Percentiles rank a stretch among this genome's conserved stretches.
phyloP scores from a whole-genome alignment of 2,797 vertebrate genomes.

The Clamator glandarius region DNA sequence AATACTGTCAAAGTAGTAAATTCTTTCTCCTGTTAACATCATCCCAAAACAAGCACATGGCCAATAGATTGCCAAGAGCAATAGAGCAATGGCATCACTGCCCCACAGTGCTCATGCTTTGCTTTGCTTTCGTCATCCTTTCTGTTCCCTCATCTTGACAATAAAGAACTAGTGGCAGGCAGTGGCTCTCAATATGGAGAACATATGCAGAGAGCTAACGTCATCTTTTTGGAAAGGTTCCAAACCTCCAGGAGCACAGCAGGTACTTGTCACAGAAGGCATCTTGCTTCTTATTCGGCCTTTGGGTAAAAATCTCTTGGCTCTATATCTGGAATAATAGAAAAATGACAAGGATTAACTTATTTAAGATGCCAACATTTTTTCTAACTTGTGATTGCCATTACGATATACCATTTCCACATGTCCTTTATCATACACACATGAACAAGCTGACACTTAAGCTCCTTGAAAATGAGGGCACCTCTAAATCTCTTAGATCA shows the following conservation, averaged over 20 bases:
- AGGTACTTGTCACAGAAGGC: not conserved
- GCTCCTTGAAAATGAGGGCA: not conserved
- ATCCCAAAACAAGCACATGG: not conserved
- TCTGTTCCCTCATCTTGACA: not conserved
- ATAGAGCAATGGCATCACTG: not conserved
- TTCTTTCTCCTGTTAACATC: not conserved
- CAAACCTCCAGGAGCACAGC: not conserved
- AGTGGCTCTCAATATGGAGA: not conserved
- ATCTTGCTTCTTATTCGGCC: not conserved
- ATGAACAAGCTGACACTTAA: not conserved
- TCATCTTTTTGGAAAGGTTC: not conserved
- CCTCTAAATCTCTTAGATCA: not conserved
- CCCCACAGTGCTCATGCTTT: not conserved
- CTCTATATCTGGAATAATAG: not conserved
- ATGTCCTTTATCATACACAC: not conserved
- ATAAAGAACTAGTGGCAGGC: not conserved
- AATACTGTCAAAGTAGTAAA: not conserved
- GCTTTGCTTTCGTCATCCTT: not conserved
- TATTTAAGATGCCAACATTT: not conserved
- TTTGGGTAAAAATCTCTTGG: not conserved
- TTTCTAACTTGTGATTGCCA: not conserved
- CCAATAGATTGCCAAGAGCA: not conserved
- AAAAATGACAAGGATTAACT: not conserved
- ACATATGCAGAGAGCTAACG: not conserved
- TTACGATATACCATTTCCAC: rapidly evolving